These are phyloP conservation scores for Euphonia xanthogaster DNA, from an alignment of 2,797 vertebrate genomes.

Conservation along the genomic window DNA sequence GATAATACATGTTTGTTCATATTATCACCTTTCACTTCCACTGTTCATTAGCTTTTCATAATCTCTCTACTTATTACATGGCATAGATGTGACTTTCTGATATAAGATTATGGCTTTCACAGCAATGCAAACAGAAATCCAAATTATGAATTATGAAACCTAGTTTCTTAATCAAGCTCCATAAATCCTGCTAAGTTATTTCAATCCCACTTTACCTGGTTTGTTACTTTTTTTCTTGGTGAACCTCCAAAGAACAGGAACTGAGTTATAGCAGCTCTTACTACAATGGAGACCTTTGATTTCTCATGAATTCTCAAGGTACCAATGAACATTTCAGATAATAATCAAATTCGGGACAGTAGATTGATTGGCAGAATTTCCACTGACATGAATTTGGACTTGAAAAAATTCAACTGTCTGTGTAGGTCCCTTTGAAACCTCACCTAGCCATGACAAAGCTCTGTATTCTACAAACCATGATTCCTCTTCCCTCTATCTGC, in stretches of 20 bases:
- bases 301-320: background rate
- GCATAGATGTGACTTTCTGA: background rate
- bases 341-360: background rate
- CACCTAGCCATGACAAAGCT: background rate
- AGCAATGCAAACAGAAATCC: background rate
- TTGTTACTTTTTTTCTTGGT: background rate
- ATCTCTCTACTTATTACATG: background rate
- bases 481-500: background rate
- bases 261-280: background rate
- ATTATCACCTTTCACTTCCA: background rate
- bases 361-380: background rate
- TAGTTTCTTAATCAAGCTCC: background rate
- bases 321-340: background rate
- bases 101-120: background rate
- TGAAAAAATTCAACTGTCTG: background rate
- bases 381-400: background rate
- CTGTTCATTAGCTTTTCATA: background rate
- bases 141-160: background rate
- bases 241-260: background rate
- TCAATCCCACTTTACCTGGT: background rate
- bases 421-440: background rate
- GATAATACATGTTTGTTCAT: background rate
- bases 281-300: background rate
- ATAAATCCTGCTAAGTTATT: background rate
- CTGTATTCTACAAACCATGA: background rate